These are phyloP conservation scores for Copidosoma aretas DNA, from an alignment of 2,888 invertebrate genomes.

Conservation along the genomic window DNA sequence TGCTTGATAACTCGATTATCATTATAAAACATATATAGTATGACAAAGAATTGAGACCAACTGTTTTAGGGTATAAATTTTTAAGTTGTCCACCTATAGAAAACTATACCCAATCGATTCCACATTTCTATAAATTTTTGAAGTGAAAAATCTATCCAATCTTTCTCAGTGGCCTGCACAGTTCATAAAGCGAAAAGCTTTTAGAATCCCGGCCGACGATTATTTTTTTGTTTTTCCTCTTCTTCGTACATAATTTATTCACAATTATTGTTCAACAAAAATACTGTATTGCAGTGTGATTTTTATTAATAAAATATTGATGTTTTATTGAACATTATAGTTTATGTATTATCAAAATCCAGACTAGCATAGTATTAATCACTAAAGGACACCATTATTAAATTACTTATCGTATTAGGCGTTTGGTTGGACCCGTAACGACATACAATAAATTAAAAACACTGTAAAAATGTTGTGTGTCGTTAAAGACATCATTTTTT, in stretches of 20 bases:
- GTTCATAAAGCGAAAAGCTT: not conserved
- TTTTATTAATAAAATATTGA: no score
- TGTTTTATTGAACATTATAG: no score
- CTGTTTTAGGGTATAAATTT: constrained; percentile 3
- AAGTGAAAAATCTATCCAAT: not conserved
- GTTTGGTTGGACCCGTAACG: no score
- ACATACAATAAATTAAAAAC: no score
- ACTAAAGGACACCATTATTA: no score
- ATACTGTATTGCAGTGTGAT: no score
- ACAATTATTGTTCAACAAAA: no score
- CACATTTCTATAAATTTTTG: constrained; percentile 1
- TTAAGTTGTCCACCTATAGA: not conserved
- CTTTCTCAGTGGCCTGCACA: not conserved
- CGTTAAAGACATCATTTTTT: no score
- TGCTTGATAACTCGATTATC: not conserved
- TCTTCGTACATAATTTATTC: not conserved
- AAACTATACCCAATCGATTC: constrained; percentile 11
- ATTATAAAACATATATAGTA: constrained; percentile 3
- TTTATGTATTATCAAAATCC: no score
- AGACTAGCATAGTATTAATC: no score
- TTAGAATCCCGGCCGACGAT: constrained; percentile 5
- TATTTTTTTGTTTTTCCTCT: constrained; percentile 1
- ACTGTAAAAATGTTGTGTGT: no score
- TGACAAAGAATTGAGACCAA: not conserved
- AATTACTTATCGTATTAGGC: no score